These are phyloP conservation scores for Jacana jacana DNA, from an alignment of 2,113 vertebrate genomes.

Conservation along the genomic window DNA sequence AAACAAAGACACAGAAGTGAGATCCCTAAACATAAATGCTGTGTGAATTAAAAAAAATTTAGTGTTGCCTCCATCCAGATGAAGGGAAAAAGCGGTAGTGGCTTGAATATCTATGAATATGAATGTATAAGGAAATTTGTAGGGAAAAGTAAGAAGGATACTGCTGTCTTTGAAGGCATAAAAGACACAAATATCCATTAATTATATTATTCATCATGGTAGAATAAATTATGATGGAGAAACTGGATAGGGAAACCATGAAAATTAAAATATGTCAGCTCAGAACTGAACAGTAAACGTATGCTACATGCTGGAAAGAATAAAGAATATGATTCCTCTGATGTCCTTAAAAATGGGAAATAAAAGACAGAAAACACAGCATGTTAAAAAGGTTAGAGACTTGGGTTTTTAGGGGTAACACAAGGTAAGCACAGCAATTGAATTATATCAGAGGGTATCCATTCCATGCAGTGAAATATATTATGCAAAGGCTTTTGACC, in stretches of 20 bases:
- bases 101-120: not conserved
- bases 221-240: not conserved
- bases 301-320: not conserved
- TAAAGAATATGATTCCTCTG: not conserved
- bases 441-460: slow-evolving; percentile 24
- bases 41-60: not conserved
- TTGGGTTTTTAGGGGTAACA: not conserved
- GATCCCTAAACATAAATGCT: not conserved
- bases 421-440: not conserved
- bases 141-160: not conserved
- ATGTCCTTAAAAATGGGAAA: not conserved
- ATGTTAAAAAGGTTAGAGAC: not conserved
- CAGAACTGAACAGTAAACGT: not conserved
- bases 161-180: not conserved
- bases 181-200: not conserved
- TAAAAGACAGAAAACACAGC: not conserved
- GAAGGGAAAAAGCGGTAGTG: not conserved
- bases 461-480: slow-evolving; percentile 12
- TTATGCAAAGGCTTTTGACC: slow-evolving; percentile 57
- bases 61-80: not conserved
- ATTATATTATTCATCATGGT: not conserved
- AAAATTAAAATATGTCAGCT: not conserved
- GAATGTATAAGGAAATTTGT: not conserved
- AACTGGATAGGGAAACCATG: not conserved
- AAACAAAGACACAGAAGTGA: not conserved